phyloP scores from a whole-genome alignment of 2,797 vertebrate genomes.

The Mus minutoides region DNA sequence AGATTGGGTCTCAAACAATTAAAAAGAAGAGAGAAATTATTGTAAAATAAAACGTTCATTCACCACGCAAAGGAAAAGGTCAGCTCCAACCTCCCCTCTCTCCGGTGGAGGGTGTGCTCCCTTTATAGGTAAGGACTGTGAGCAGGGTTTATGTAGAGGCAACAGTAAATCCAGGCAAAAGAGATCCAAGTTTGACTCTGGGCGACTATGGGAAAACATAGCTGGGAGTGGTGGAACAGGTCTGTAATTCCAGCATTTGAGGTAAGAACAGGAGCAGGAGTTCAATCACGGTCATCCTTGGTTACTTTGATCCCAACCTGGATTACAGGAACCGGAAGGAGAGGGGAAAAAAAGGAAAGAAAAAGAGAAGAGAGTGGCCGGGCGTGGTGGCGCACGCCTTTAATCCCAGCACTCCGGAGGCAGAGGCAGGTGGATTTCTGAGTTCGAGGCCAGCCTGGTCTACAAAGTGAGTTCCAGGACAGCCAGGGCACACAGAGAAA shows the following conservation, averaged over 20 bases:
- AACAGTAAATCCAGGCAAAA: background rate
- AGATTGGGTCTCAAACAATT: background rate
- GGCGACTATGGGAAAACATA: background rate
- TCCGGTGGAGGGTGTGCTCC: background rate
- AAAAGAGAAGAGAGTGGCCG: no score
- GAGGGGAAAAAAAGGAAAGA: background rate
- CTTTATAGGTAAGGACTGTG: accelerated
- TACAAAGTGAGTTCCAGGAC: no score
- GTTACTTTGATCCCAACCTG: background rate
- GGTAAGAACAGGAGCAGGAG: no score
- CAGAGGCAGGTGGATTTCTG: no score
- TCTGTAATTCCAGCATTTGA: background rate
- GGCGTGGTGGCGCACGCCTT: no score
- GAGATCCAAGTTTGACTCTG: background rate
- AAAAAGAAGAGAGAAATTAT: background rate
- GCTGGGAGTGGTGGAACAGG: background rate
- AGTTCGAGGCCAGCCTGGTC: no score
- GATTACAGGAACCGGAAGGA: background rate
- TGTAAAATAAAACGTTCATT: background rate
- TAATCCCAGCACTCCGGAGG: no score
- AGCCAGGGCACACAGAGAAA: no score
- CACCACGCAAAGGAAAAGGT: no score
- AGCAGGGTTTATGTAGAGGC: background rate
- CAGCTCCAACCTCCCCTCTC: no score
- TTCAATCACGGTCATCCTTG: background rate